Evolutionary conservation across 2,797 vertebrate species (phyloP).

Genomic region (Helarctos malayanus): DNA sequence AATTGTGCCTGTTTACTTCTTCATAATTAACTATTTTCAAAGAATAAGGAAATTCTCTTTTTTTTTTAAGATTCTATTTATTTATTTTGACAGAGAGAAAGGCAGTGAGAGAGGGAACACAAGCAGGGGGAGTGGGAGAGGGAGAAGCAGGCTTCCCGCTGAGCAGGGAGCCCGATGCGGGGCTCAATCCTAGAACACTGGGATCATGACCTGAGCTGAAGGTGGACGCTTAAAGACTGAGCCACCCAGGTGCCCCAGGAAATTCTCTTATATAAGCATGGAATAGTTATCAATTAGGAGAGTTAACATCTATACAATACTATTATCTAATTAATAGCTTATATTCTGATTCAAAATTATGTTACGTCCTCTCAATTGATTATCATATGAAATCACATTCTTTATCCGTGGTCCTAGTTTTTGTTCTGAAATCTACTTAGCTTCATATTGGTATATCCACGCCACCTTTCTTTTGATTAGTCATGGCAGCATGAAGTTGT

Average conservation of each 20-base stretch:
- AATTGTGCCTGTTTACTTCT: background rate
- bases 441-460: background rate
- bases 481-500: background rate
- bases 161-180: too few relatives aligned
- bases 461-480: background rate
- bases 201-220: too few relatives aligned
- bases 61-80: too few relatives aligned
- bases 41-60: background rate
- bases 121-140: too few relatives aligned
- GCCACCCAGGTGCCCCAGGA: background rate
- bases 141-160: too few relatives aligned
- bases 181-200: too few relatives aligned
- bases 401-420: background rate
- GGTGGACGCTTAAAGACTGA: too few relatives aligned
- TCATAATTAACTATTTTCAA: conserved; percentile 26
- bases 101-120: too few relatives aligned
- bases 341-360: background rate
- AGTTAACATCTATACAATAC: background rate
- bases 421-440: background rate
- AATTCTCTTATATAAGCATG: background rate
- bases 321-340: background rate
- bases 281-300: background rate
- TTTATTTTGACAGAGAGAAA: too few relatives aligned
- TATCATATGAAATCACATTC: background rate
- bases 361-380: background rate